These are phyloP conservation scores for Butastur rufipennis DNA, from an alignment of 2,113 vertebrate genomes.

Conservation along the genomic window DNA sequence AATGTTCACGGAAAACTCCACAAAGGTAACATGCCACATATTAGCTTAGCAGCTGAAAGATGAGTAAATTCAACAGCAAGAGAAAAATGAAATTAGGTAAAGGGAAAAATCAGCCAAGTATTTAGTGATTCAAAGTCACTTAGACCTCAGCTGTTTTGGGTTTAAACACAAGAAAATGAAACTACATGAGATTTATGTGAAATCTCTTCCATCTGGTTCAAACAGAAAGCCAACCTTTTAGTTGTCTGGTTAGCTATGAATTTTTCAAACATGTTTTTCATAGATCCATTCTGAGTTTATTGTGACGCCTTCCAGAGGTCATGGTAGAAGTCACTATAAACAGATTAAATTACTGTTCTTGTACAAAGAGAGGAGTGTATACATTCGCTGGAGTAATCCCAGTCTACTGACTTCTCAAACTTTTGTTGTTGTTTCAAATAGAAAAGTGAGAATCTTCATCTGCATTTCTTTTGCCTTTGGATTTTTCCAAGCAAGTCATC, in stretches of 20 bases:
- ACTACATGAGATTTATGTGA: background rate
- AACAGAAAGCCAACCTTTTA: slow-evolving; percentile 42
- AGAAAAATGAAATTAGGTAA: background rate
- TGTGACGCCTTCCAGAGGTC: slow-evolving; percentile 18
- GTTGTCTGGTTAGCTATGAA: background rate
- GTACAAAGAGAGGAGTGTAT: background rate
- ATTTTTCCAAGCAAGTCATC: background rate
- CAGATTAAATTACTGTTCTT: slow-evolving; percentile 5
- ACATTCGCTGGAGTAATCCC: background rate
- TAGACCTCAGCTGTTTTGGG: slow-evolving; percentile 3
- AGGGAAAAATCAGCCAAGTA: background rate
- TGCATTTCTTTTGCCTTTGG: background rate
- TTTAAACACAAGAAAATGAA: slow-evolving; percentile 34
- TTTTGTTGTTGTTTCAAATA: background rate
- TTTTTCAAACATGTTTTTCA: slow-evolving; percentile 32
- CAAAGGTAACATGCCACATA: background rate
- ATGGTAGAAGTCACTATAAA: background rate
- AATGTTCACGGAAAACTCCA: background rate
- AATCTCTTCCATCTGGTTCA: slow-evolving; percentile 51
- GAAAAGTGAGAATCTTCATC: background rate
- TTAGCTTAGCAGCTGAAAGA: background rate
- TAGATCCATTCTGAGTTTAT: slow-evolving; percentile 33
- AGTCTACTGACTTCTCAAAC: background rate
- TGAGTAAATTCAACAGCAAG: background rate
- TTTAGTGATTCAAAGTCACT: background rate